Percentiles rank a stretch among this genome's conserved stretches.
Evolutionary conservation across 2,113 vertebrate species (phyloP).

Genomic region (Eubucco bourcierii): DNA sequence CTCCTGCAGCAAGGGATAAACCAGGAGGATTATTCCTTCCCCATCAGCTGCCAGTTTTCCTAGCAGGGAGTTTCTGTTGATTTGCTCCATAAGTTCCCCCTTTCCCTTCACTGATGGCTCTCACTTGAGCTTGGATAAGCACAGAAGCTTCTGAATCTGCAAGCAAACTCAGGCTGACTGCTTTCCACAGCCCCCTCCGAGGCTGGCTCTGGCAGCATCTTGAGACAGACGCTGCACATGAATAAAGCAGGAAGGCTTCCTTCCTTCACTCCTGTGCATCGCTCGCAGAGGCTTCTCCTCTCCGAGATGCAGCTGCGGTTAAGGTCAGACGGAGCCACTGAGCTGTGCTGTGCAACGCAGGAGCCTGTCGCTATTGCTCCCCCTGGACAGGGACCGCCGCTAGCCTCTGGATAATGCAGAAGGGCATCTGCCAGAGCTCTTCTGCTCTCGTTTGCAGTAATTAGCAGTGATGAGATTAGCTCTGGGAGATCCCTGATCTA

Average conservation of each 20-base stretch:
- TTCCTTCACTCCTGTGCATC: neutral
- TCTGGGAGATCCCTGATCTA: slow-evolving; percentile 42
- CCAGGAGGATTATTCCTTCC: neutral
- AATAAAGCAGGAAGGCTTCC: slow-evolving; percentile 29
- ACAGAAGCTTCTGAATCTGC: neutral
- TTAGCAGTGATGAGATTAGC: slow-evolving; percentile 56
- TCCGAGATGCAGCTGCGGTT: neutral
- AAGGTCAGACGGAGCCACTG: slow-evolving; percentile 17
- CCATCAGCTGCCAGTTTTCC: neutral
- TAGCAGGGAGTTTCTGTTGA: neutral
- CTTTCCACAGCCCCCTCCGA: neutral
- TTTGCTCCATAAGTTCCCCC: neutral
- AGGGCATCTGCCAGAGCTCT: slow-evolving; percentile 47
- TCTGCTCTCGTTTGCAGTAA: slow-evolving; percentile 40
- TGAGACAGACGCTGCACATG: neutral
- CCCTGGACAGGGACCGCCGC: neutral
- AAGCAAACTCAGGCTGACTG: neutral
- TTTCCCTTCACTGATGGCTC: neutral
- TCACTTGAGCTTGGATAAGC: neutral
- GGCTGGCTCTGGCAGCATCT: neutral
- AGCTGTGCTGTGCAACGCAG: slow-evolving; percentile 34
- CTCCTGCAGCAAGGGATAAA: neutral
- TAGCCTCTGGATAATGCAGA: slow-evolving; percentile 35
- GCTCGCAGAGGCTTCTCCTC: neutral
- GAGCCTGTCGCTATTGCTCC: neutral